phyloP scores from a whole-genome alignment of 1,140 invertebrate species.

The Physella acuta region DNA sequence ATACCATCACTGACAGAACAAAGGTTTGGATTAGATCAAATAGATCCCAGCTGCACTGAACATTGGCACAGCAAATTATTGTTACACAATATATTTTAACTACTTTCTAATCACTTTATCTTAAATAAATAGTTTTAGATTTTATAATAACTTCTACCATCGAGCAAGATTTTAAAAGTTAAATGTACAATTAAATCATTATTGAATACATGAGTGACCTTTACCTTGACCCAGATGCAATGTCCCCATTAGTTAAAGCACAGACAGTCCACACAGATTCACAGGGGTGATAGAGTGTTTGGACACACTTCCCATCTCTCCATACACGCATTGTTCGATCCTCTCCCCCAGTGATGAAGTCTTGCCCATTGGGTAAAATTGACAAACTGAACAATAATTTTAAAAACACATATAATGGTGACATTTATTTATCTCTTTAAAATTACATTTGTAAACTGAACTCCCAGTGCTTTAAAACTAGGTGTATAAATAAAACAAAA shows the following conservation, averaged over 20 bases:
- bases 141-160: no score
- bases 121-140: no score
- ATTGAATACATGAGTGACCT: not conserved
- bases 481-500: no score
- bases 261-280: constrained; percentile 87
- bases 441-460: not conserved
- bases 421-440: not conserved
- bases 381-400: constrained; percentile 62
- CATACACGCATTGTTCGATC: constrained; percentile 86
- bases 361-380: constrained; percentile 65
- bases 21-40: no score
- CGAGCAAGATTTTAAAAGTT: no score
- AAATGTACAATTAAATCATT: not conserved
- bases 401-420: no score
- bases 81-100: not conserved
- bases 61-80: no score
- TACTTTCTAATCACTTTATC: not conserved
- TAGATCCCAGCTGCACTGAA: no score
- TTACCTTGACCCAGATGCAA: constrained; percentile 81
- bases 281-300: constrained; percentile 79
- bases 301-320: constrained; percentile 68
- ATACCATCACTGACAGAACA: constrained; percentile 74
- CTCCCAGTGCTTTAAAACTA: no score
- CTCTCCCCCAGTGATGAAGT: constrained; percentile 68
- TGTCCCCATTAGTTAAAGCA: constrained; percentile 80